Percentiles rank a stretch among this genome's conserved stretches.
phyloP scores from a whole-genome alignment of 2,888 invertebrate genomes.

The Drosophila algonquin region DNA sequence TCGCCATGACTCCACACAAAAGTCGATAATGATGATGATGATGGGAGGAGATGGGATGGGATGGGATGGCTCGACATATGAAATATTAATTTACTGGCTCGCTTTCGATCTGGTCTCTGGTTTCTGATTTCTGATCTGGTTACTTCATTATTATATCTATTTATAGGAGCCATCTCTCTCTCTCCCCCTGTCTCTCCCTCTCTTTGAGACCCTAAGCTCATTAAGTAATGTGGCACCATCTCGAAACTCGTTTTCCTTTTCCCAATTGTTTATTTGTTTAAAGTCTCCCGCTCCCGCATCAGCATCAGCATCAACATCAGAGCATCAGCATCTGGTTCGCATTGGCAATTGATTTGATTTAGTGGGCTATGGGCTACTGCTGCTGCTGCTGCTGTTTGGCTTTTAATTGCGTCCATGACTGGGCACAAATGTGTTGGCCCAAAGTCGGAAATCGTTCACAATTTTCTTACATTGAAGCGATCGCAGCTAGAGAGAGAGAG shows the following conservation, averaged over 20 bases:
- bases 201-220: constrained; percentile 67
- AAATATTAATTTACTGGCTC: constrained; percentile 77
- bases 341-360: constrained; percentile 78
- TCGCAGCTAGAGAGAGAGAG: constrained; percentile 8
- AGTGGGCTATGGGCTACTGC: constrained; percentile 66
- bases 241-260: constrained; percentile 64
- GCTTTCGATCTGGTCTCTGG: constrained; percentile 11
- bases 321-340: constrained; percentile 50
- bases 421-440: constrained; percentile 42
- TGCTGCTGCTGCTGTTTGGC: constrained; percentile 71
- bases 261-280: constrained; percentile 75
- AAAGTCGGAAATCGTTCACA: constrained; percentile 72
- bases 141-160: constrained; percentile 79
- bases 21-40: constrained; percentile 44
- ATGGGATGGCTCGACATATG: constrained; percentile 57
- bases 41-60: constrained; percentile 17
- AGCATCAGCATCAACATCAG: constrained; percentile 17
- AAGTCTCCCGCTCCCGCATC: constrained; percentile 42
- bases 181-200: neutral
- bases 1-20: constrained; percentile 69
- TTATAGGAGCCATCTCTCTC: constrained; percentile 53
- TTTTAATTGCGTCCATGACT: constrained; percentile 75
- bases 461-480: constrained; percentile 65
- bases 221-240: constrained; percentile 70
- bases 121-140: constrained; percentile 66